Evolutionary conservation across 2,113 vertebrate genomes (phyloP).

Genomic region (Myocastor coypus): DNA sequence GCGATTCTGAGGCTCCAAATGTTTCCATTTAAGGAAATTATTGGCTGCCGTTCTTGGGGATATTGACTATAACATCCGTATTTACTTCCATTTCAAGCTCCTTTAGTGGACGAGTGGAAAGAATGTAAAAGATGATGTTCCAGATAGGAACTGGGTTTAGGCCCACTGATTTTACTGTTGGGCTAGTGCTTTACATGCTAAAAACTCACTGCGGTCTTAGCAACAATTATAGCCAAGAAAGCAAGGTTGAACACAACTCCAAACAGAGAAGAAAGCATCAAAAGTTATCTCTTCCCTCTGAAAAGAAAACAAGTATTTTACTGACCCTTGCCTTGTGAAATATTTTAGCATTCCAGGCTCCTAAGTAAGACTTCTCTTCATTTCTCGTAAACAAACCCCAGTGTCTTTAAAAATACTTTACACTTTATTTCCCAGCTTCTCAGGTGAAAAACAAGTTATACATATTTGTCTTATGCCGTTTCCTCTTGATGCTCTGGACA

Average conservation of each 20-base stretch:
- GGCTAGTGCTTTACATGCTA: neutral
- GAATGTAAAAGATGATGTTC: slow-evolving; percentile 63
- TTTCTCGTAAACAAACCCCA: slow-evolving; percentile 59
- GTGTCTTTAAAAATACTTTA: slow-evolving; percentile 53
- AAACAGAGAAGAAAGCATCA: slow-evolving; percentile 60
- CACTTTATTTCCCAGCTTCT: slow-evolving; percentile 62
- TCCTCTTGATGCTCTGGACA: slow-evolving; percentile 15
- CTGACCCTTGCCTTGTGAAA: slow-evolving; percentile 63
- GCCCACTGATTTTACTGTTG: slow-evolving; percentile 17
- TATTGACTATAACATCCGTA: slow-evolving; percentile 46
- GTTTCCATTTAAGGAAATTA: slow-evolving; percentile 68
- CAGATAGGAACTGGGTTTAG: slow-evolving; percentile 36
- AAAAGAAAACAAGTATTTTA: slow-evolving; percentile 70
- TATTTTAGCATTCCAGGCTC: slow-evolving; percentile 69
- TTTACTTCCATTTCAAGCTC: slow-evolving; percentile 56
- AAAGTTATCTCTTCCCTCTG: slow-evolving; percentile 56
- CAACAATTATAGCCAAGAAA: slow-evolving; percentile 63
- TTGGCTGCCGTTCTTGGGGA: neutral
- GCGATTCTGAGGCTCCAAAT: neutral
- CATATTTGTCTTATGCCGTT: neutral
- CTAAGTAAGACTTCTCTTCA: slow-evolving; percentile 49
- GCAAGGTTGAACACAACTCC: slow-evolving; percentile 50
- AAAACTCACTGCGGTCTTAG: slow-evolving; percentile 45
- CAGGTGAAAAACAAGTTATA: slow-evolving; percentile 43
- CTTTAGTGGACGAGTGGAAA: slow-evolving; percentile 53